Evolutionary conservation across 1,140 invertebrate species (phyloP), one percentile per base, ranked within the genome.

Genomic region (Heliconius eleuchia): DNA sequence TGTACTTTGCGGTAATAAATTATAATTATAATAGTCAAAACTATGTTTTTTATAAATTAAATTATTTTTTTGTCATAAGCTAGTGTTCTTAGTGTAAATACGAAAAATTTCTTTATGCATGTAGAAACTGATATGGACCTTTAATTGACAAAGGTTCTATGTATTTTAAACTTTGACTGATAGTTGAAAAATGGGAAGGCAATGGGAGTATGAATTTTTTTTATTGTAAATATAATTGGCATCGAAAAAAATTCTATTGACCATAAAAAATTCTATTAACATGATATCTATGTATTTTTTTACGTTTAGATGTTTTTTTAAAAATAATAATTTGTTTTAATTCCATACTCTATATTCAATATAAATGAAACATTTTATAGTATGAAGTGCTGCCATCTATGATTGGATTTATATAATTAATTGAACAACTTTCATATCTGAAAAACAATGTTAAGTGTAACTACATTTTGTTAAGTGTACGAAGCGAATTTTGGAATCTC

Each of bases 11-110:
- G 9, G 27, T 30, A 27, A 60, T 60, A 60, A 23, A 30, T 30
- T 66, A 27, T 66, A 11, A 30, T 30, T 66, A 27, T 66, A 66
- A 30, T 66, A 66, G 60, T 66, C 27, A 30, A 66, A 66, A 66
- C 60, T 3, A 27, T 5, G 30, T 66, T 66, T 66, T 66, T 66
- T 66, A 30, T 66, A 30, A 66, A 66, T 66, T 66, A 66, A 30
- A 66, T 66, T 66, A 66, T 66, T 66, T 27, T 37, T 66, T 66
- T 66, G 60, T 66, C 60, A 27, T 66, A 66, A 66, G 60, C 60
- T 66, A 66, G 23, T 27, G n/a, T 66, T 66, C 13, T 66, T 30
- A 66, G 60, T 66, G 60, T 66, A 66, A 66, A 66, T 66, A 66
- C 9, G 11, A 66, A 23, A 4, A 23, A 57, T 57, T 57, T n/a